Percentiles rank a stretch among this genome's conserved stretches.
Evolutionary conservation across 1,140 invertebrate genomes (phyloP).

Genomic region (Aphidius ervi): DNA sequence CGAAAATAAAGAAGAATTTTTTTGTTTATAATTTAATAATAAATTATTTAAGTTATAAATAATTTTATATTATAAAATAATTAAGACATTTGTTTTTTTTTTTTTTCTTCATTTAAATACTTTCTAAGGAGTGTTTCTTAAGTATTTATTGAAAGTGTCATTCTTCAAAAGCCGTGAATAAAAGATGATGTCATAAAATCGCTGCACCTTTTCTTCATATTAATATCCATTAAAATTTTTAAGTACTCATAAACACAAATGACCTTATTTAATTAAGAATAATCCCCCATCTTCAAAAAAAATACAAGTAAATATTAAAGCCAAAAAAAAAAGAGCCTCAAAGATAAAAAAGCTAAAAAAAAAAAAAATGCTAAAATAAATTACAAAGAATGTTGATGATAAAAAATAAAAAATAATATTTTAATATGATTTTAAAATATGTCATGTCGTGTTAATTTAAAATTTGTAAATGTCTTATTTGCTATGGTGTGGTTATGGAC

Average conservation of each 20-base stretch:
- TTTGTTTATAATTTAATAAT: no score
- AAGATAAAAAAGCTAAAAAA: neutral
- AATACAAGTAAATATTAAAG: neutral
- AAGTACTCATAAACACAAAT: neutral
- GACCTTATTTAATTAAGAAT: neutral
- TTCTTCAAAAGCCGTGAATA: constrained; percentile 16
- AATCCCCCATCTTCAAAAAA: no score
- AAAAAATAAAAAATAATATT: no score
- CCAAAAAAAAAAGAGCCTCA: neutral
- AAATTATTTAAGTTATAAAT: no score
- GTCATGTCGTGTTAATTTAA: no score
- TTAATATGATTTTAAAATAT: no score
- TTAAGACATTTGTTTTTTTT: constrained; percentile 16
- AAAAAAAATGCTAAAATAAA: no score
- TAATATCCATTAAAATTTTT: constrained; percentile 4
- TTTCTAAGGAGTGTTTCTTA: constrained; percentile 21
- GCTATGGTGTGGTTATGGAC: neutral
- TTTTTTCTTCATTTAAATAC: constrained; percentile 16
- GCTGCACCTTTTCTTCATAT: constrained; percentile 21
- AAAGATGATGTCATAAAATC: constrained; percentile 19
- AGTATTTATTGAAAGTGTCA: constrained; percentile 1
- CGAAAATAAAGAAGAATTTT: no score
- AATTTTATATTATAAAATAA: constrained; percentile 8
- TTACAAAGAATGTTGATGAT: no score
- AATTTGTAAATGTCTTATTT: neutral